Evolutionary conservation across 2,888 invertebrate genomes (phyloP), one percentile per base, ranked within the genome.

Genomic region (Lithophane semibrunnea): DNA sequence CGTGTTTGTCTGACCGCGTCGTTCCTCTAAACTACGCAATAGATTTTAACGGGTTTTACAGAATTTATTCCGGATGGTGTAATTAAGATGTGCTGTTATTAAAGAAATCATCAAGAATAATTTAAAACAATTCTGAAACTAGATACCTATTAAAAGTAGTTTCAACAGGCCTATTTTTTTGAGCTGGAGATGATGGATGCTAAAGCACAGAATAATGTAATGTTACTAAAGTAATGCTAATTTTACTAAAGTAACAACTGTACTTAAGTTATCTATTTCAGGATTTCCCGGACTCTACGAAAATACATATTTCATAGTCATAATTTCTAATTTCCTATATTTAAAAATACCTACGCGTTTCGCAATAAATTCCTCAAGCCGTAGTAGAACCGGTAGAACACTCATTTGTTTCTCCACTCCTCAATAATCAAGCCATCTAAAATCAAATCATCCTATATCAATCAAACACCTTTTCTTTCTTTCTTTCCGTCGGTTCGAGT

Each of bases 391-490:
- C 79, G 42, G 10, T 52, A n/a, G 8, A 63, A 37, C n/a, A 44
- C 21, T 47, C 61, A 42, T 54, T 24, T 63, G 2, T 56, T 61
- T 73, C 24, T 72, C 44, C 18, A 72, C 5, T 13, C 21, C 16
- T 7, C 18, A 54, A 1, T 84, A 79, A 84, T 84, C 24, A 84
- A 80, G 64, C 68, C 49, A 64, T 73, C 42, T 79, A 79, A 52
- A 73, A 70, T 42, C 54, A 60, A 69, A 71, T 68, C 21, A 52
- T 58, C 4, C 56, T 85, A 65, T 52, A 83, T 83, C 85, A 85
- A 73, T 83, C 67, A 71, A 24, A 85, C 83, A 68, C 83, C 83
- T 74, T 80, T 84, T 79, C 69, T 84, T 85, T 79, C 70, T 24
- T 70, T 49, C 56, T 44, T 68, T 63, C 71, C 70, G 73, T 83